Conservation (phyloP, 23 tunicate genomes). For the Halocynthia roretzi region DNA sequence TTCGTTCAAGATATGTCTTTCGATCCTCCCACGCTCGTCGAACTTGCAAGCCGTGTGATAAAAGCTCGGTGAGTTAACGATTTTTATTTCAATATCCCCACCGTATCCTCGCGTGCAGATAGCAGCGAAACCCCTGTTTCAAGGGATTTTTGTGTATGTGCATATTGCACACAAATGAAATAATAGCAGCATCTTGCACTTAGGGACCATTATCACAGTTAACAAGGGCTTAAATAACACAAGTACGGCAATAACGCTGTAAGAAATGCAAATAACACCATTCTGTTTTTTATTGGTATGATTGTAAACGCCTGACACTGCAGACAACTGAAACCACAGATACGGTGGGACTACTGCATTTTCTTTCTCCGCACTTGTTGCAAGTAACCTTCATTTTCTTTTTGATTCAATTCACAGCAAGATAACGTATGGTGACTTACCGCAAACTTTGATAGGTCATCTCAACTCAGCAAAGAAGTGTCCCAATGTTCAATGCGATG, state of each 20-base stretch:
- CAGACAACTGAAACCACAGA: no score
- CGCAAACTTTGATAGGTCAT: constrained; percentile 21
- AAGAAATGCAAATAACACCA: no score
- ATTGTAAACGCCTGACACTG: no score
- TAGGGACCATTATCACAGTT: no score
- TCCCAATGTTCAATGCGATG: constrained; percentile 52
- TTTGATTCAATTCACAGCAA: constrained; percentile 1
- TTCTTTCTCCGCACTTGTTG: no score
- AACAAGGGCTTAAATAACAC: no score
- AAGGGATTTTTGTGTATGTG: not conserved
- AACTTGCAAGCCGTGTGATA: constrained; percentile 48
- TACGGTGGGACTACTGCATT: no score
- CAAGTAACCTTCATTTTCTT: not conserved
- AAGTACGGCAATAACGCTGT: no score
- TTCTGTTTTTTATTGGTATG: no score
- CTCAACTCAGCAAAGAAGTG: constrained; percentile 55
- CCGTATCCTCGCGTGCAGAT: not conserved
- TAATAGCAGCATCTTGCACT: no score
- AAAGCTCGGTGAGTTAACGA: not conserved
- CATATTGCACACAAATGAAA: not conserved
- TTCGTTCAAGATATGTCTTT: constrained; percentile 50
- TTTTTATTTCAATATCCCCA: not conserved
- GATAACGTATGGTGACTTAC: constrained; percentile 6
- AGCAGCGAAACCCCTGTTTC: not conserved
- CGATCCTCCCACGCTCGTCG: constrained; percentile 52